Evolutionary conservation across 1,140 invertebrate genomes (phyloP).

Genomic region (Schlechtendalia chinensis): DNA sequence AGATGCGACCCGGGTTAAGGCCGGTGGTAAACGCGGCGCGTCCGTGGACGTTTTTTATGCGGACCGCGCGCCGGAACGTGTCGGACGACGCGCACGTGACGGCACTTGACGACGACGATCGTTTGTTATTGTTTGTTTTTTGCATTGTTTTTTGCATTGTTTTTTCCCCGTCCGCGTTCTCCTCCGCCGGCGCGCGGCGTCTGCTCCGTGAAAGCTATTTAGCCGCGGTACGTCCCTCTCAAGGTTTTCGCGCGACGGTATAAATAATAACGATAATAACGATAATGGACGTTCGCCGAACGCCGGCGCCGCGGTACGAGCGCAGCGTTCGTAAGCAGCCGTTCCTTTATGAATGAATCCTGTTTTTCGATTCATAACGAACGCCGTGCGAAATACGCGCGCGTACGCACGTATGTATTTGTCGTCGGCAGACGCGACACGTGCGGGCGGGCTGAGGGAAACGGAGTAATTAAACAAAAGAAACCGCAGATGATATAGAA

Average conservation of each 20-base stretch:
- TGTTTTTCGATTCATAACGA: constrained; percentile 32
- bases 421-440: constrained; percentile 13
- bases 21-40: no score
- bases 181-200: not conserved
- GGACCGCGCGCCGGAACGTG: no score
- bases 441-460: no score
- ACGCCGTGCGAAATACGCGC: not conserved
- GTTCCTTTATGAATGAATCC: constrained; percentile 36
- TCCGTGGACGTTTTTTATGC: no score
- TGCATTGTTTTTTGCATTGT: no score
- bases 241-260: not conserved
- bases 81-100: no score
- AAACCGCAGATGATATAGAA: not conserved
- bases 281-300: constrained; percentile 10
- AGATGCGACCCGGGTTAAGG: no score
- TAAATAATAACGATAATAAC: not conserved
- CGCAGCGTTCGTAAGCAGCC: not conserved
- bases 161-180: no score
- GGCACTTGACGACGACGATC: no score
- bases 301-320: constrained; percentile 39
- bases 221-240: not conserved
- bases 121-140: no score
- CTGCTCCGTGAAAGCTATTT: constrained; percentile 1
- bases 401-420: no score
- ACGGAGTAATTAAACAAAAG: no score